phyloP scores from a whole-genome alignment of 2,888 invertebrate genomes.

The Ametastegia equiseti region DNA sequence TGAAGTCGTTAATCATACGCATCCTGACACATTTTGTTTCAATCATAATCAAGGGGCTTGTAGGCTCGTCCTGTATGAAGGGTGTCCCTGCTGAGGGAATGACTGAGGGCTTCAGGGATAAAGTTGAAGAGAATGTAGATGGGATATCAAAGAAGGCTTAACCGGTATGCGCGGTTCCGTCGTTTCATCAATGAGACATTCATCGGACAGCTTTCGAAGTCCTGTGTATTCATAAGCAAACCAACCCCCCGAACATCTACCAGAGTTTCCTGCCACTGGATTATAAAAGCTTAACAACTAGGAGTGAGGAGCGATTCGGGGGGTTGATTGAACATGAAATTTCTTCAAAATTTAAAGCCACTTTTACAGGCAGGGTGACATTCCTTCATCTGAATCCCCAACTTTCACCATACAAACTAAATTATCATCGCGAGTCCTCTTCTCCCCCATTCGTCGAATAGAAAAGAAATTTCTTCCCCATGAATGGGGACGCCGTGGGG shows the following conservation, averaged over 20 bases:
- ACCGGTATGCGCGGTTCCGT: constrained; percentile 3
- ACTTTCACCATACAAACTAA: neutral
- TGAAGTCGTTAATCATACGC: constrained; percentile 45
- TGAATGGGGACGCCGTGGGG: neutral
- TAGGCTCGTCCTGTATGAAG: constrained; percentile 1
- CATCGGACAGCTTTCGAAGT: neutral
- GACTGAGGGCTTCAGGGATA: neutral
- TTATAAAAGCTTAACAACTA: constrained; percentile 5
- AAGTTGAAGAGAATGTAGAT: constrained; percentile 24
- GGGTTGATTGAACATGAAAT: constrained; percentile 18
- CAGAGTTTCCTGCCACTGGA: neutral
- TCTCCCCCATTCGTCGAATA: neutral
- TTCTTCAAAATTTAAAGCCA: neutral
- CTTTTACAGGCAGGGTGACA: neutral
- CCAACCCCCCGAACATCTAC: constrained; percentile 3
- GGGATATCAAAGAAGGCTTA: constrained; percentile 35
- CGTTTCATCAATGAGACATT: constrained; percentile 10
- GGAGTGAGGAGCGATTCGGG: neutral
- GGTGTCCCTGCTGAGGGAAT: constrained; percentile 24
- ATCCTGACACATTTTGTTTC: constrained; percentile 49
- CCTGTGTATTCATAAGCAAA: neutral
- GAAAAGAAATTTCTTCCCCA: neutral
- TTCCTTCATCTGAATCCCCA: neutral
- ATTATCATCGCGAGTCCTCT: neutral
- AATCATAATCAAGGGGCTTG: constrained; percentile 46